These are phyloP conservation scores for Crocodylus rhombifer DNA, from an alignment of 2,797 vertebrate species.

Conservation along the genomic window DNA sequence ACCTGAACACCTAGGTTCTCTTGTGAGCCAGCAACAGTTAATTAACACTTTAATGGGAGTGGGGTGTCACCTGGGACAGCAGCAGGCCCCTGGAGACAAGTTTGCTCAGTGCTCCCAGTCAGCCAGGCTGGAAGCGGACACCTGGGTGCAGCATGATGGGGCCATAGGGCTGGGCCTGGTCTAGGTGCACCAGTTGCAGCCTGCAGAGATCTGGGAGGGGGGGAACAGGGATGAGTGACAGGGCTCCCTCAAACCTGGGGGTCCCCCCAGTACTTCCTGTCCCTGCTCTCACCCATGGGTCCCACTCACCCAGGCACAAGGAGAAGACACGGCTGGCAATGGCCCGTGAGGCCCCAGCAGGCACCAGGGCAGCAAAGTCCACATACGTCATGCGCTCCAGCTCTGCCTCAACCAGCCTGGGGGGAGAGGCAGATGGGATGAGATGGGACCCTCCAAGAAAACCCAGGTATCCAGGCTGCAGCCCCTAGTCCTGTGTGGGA, in stretches of 20 bases:
- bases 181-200: slow-evolving; percentile 62
- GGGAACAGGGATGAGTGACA: background rate
- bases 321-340: slow-evolving; percentile 79
- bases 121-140: background rate
- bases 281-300: background rate
- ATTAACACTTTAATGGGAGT: too few species aligned
- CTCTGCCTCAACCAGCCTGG: slow-evolving; percentile 57
- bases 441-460: too few species aligned
- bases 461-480: too few species aligned
- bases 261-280: too few species aligned
- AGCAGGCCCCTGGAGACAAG: too few species aligned
- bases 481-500: too few species aligned
- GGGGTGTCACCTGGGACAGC: too few species aligned
- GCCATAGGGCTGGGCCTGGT: slow-evolving; percentile 81
- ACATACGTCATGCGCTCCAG: slow-evolving; percentile 72
- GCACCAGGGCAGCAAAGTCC: slow-evolving; percentile 81
- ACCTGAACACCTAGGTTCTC: too few species aligned
- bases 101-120: too few species aligned
- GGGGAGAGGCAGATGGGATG: background rate
- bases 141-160: slow-evolving; percentile 76
- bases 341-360: slow-evolving; percentile 76
- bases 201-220: slow-evolving; percentile 54
- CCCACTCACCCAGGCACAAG: slow-evolving; percentile 82
- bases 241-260: too few species aligned
- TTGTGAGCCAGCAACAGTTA: too few species aligned